These are phyloP conservation scores for Scomberomorus guttatus DNA, from an alignment of 2,797 vertebrate species.

Conservation along the genomic window DNA sequence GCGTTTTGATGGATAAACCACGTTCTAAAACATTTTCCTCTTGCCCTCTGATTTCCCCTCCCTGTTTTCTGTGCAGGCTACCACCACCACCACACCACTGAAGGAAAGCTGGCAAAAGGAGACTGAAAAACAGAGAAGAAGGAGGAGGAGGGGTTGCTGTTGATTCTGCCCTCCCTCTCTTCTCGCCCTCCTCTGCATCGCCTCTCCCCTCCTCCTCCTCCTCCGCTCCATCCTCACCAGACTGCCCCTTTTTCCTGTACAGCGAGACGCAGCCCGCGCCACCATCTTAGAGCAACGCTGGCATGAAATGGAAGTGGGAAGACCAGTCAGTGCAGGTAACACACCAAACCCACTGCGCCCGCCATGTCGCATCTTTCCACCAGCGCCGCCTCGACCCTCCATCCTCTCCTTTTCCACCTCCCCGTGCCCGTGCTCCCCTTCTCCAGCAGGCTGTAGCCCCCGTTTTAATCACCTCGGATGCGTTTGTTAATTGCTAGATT, in stretches of 20 bases:
- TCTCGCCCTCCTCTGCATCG: conserved; percentile 80
- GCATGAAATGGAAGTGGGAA: conserved; percentile 87
- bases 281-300: conserved; percentile 88
- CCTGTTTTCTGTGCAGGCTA: conserved; percentile 72
- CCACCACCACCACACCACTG: conserved; percentile 48
- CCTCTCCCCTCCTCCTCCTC: conserved; percentile 75
- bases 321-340: conserved; percentile 84
- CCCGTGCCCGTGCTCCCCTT: conserved; percentile 23
- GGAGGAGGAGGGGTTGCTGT: conserved; percentile 81
- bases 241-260: conserved; percentile 84
- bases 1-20: conserved; percentile 62
- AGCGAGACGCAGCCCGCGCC: conserved; percentile 82
- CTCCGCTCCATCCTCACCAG: conserved; percentile 78
- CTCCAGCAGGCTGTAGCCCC: conserved; percentile 25
- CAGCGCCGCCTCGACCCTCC: conserved; percentile 37
- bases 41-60: conserved; percentile 62
- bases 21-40: conserved; percentile 53
- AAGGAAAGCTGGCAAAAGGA: conserved; percentile 78
- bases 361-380: conserved; percentile 42
- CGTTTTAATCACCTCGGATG: conserved; percentile 81
- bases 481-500: conserved; percentile 85
- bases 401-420: conserved; percentile 35
- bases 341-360: conserved; percentile 59
- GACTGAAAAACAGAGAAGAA: conserved; percentile 76
- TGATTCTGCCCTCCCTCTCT: conserved; percentile 82